phyloP scores from a whole-genome alignment of 2,888 invertebrate genomes.

The Rhyacophila evoluta region DNA sequence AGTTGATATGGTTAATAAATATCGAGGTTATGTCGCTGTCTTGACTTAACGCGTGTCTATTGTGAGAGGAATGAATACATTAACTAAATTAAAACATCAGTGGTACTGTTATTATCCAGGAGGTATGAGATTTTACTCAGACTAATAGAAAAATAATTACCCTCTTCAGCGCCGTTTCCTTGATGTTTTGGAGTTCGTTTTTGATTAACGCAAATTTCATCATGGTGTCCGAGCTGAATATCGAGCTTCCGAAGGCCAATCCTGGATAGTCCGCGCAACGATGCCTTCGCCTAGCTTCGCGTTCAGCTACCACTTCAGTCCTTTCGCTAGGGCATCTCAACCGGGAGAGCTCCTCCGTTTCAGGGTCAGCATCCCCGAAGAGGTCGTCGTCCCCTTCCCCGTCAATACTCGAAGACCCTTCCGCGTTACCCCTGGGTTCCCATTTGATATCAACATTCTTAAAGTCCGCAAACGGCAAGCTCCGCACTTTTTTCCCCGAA shows the following conservation, averaged over 20 bases:
- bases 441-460: conserved; percentile 43
- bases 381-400: conserved; percentile 66
- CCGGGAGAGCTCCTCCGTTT: conserved; percentile 84
- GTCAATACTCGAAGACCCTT: conserved; percentile 66
- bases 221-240: conserved; percentile 96
- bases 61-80: not conserved
- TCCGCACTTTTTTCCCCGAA: conserved; percentile 37
- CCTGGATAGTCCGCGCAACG: conserved; percentile 94
- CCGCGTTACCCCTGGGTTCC: conserved; percentile 57
- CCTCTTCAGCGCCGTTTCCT: conserved; percentile 96
- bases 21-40: not conserved
- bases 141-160: conserved; percentile 73
- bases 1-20: not conserved
- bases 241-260: conserved; percentile 89
- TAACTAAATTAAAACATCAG: no score
- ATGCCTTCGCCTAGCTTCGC: conserved; percentile 81
- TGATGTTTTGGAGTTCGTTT: conserved; percentile 97
- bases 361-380: conserved; percentile 78
- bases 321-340: conserved; percentile 90
- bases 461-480: conserved; percentile 35
- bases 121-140: no score
- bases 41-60: not conserved
- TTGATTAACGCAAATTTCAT: conserved; percentile 98
- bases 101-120: not conserved
- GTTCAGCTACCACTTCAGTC: conserved; percentile 88